These are phyloP conservation scores for Clarias pachynema DNA, from an alignment of 2,797 vertebrate genomes.

Conservation along the genomic window DNA sequence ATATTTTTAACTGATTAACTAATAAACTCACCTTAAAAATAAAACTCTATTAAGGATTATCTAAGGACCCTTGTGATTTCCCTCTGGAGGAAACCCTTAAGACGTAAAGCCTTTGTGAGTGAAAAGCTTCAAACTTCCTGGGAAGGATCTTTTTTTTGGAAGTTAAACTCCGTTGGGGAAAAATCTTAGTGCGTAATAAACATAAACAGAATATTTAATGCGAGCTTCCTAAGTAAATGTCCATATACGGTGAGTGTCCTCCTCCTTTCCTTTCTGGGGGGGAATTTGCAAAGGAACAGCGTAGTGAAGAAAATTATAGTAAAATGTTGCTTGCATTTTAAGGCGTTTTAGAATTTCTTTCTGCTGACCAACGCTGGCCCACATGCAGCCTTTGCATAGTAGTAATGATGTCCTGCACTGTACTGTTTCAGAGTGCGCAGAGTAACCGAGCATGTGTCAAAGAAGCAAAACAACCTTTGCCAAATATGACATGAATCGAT, in stretches of 20 bases:
- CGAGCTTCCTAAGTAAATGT: not conserved
- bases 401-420: not conserved
- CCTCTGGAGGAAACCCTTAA: not conserved
- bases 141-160: not conserved
- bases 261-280: not conserved
- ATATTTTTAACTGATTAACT: not conserved
- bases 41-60: not conserved
- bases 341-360: not conserved
- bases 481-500: slow-evolving; percentile 40
- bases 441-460: slow-evolving; percentile 20
- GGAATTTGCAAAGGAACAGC: not conserved
- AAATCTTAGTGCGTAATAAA: not conserved
- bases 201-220: not conserved
- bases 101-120: not conserved
- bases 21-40: not conserved
- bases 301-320: slow-evolving; percentile 14
- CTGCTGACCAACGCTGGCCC: not conserved
- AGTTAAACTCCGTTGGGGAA: not conserved
- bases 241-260: not conserved
- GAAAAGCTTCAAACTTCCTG: no score
- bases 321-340: slow-evolving; percentile 17
- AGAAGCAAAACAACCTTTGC: not conserved
- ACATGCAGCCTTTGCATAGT: slow-evolving; percentile 5
- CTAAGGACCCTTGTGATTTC: not conserved
- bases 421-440: slow-evolving; percentile 6